Conservation (phyloP, 2,888 invertebrate genomes). For the Atherix ibis region DNA sequence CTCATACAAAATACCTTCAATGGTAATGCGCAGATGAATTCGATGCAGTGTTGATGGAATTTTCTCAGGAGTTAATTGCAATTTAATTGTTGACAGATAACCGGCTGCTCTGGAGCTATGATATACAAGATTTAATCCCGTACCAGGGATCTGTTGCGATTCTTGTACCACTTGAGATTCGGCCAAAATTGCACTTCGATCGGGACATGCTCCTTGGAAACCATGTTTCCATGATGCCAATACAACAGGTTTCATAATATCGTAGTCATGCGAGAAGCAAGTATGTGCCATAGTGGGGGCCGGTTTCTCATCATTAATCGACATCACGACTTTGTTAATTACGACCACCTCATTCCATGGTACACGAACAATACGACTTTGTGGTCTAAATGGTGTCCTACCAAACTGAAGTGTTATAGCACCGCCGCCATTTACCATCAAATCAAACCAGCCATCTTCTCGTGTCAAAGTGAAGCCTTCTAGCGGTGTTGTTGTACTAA, state of each 20-base stretch:
- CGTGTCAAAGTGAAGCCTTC: slow-evolving; percentile 91
- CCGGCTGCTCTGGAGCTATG: slow-evolving; percentile 90
- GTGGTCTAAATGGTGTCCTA: slow-evolving; percentile 74
- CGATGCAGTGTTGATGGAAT: slow-evolving; percentile 66
- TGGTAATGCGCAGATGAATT: slow-evolving; percentile 84
- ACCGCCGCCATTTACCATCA: slow-evolving; percentile 97
- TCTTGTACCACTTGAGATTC: slow-evolving; percentile 93
- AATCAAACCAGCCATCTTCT: slow-evolving; percentile 92
- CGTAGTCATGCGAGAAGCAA: slow-evolving; percentile 79
- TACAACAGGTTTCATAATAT: slow-evolving; percentile 83
- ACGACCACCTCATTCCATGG: slow-evolving; percentile 98
- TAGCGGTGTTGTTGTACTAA: slow-evolving; percentile 82
- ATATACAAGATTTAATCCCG: slow-evolving; percentile 89
- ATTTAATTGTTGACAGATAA: slow-evolving; percentile 80
- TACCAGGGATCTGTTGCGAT: slow-evolving; percentile 84
- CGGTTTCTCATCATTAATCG: slow-evolving; percentile 63
- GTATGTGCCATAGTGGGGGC: slow-evolving; percentile 52
- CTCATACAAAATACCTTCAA: slow-evolving; percentile 87
- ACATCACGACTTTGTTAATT: slow-evolving; percentile 73
- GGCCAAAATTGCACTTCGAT: slow-evolving; percentile 75
- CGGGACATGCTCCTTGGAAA: slow-evolving; percentile 88
- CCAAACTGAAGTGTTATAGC: slow-evolving; percentile 92
- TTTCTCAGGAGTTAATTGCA: slow-evolving; percentile 73
- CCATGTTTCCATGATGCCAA: slow-evolving; percentile 90
- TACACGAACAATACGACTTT: slow-evolving; percentile 75